Evolutionary conservation across 2,113 vertebrate species (phyloP).

Genomic region (Tyto alba): DNA sequence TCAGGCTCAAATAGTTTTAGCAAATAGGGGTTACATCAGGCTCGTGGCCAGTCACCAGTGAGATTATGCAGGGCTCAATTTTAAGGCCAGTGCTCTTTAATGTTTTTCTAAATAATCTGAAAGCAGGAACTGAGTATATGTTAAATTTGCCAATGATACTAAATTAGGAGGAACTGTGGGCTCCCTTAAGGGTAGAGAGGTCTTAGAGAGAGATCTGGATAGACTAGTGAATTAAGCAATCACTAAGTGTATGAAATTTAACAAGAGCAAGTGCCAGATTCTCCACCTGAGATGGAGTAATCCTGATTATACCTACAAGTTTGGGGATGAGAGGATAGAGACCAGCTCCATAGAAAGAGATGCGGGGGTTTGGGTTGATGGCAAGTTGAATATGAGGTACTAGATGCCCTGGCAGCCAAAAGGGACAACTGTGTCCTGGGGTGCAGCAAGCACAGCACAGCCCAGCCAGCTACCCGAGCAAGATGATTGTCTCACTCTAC

Average conservation of each 20-base stretch:
- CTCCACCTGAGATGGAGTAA: neutral
- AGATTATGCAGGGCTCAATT: neutral
- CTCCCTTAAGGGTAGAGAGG: neutral
- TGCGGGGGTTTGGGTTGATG: neutral
- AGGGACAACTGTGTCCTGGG: accelerated
- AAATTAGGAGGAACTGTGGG: neutral
- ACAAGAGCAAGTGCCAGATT: neutral
- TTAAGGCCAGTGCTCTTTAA: neutral
- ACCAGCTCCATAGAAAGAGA: accelerated
- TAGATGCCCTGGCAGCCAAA: neutral
- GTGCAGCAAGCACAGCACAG: accelerated
- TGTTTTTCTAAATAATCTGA: neutral
- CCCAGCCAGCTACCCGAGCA: accelerated
- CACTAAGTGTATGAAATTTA: neutral
- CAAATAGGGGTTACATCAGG: neutral
- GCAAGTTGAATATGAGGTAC: neutral
- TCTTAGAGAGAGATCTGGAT: neutral
- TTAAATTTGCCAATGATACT: neutral
- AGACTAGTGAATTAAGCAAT: neutral
- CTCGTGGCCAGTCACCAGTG: neutral
- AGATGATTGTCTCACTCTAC: accelerated
- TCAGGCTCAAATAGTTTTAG: accelerated
- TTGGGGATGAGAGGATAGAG: neutral
- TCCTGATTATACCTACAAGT: accelerated
- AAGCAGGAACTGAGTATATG: neutral